Evolutionary conservation across 2,797 vertebrate genomes (phyloP).

Genomic region (Enteromius thamalakanensis): DNA sequence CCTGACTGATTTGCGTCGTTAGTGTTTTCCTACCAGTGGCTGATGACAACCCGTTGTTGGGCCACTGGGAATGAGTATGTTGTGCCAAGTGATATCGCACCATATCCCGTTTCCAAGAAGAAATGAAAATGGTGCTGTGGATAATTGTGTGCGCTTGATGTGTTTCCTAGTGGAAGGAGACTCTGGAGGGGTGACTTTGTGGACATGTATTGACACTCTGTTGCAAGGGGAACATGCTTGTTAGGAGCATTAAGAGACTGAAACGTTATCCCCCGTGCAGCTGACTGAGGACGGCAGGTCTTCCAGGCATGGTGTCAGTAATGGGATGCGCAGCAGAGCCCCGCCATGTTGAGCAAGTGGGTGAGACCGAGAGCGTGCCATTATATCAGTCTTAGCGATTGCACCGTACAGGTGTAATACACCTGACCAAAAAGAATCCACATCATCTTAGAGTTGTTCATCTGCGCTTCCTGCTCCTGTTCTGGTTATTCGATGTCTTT

Average conservation of each 20-base stretch:
- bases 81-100: conserved; percentile 36
- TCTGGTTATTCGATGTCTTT: conserved; percentile 66
- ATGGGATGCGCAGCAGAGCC: conserved; percentile 65
- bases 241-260: conserved; percentile 77
- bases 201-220: conserved; percentile 71
- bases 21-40: conserved; percentile 19
- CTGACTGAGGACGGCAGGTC: conserved; percentile 67
- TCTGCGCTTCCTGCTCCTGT: conserved; percentile 44
- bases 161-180: conserved; percentile 41
- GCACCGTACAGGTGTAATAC: conserved; percentile 14
- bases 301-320: conserved; percentile 72
- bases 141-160: conserved; percentile 35
- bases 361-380: conserved; percentile 58
- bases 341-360: conserved; percentile 38
- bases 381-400: neutral
- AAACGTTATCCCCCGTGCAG: conserved; percentile 76
- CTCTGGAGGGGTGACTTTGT: conserved; percentile 73
- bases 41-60: conserved; percentile 41
- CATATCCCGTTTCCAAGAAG: conserved; percentile 41
- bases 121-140: conserved; percentile 38
- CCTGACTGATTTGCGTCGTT: conserved; percentile 7
- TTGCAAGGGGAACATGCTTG: conserved; percentile 74
- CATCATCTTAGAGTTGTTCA: conserved; percentile 42
- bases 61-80: conserved; percentile 19
- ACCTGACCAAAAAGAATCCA: neutral